phyloP scores from a whole-genome alignment of 2,113 vertebrate genomes.

The Chrysemys picta region DNA sequence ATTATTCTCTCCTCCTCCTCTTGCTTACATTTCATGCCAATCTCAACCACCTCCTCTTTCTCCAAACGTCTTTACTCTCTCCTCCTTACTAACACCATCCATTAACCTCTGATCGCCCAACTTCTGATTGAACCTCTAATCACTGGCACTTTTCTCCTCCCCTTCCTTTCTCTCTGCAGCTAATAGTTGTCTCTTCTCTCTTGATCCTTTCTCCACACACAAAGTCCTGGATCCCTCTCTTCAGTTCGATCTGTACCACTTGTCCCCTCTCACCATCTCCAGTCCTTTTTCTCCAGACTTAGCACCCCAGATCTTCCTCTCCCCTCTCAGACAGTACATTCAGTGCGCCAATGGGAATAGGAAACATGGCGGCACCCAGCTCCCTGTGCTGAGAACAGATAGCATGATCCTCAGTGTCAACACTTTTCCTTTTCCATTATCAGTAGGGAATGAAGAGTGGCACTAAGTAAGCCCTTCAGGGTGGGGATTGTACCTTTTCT shows the following conservation, averaged over 20 bases:
- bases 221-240: not conserved
- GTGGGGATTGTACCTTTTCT: not conserved
- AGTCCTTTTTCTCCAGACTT: not conserved
- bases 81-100: not conserved
- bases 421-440: no score
- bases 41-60: not conserved
- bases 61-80: not conserved
- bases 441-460: not conserved
- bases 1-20: not conserved
- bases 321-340: not conserved
- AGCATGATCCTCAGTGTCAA: no score
- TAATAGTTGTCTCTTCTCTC: not conserved
- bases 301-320: not conserved
- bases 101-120: not conserved
- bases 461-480: not conserved
- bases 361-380: not conserved
- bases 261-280: not conserved
- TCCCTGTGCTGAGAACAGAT: not conserved
- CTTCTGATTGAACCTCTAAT: not conserved
- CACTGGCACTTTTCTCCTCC: not conserved
- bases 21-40: not conserved
- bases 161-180: not conserved
- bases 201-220: not conserved
- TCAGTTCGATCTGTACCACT: not conserved
- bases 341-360: not conserved